Conservation (phyloP, 2,113 vertebrate species). For the Sinosuthora webbiana region DNA sequence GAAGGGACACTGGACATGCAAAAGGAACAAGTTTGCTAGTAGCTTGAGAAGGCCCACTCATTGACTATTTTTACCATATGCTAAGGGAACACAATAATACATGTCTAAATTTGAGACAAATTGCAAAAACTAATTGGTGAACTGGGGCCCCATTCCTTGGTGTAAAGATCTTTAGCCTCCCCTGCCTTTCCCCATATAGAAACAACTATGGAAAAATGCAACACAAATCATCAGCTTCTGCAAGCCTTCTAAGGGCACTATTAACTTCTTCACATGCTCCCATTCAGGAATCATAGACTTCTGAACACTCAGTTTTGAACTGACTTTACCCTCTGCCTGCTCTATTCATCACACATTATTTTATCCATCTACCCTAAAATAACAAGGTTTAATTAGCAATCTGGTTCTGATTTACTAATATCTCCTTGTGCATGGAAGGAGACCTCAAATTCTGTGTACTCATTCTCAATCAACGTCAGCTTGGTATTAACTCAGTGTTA, state of each 20-base stretch:
- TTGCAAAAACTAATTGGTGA: background rate
- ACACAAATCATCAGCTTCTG: background rate
- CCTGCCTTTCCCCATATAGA: background rate
- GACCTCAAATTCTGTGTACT: conserved; percentile 38
- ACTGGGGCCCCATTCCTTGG: background rate
- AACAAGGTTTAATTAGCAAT: conserved; percentile 39
- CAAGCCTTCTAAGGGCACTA: background rate
- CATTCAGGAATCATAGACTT: background rate
- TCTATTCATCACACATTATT: background rate
- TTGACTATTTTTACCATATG: background rate
- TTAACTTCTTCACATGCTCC: background rate
- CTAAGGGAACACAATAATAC: background rate
- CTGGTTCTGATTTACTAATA: conserved; percentile 45
- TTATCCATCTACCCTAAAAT: conserved; percentile 40
- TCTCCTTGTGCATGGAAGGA: conserved; percentile 35
- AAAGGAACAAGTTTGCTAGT: background rate
- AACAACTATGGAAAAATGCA: background rate
- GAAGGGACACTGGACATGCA: background rate
- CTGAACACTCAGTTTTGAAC: background rate
- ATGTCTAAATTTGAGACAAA: background rate
- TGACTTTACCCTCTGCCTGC: background rate
- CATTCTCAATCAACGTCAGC: conserved; percentile 32
- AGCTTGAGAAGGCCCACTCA: background rate
- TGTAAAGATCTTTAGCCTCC: background rate
- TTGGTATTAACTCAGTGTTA: conserved; percentile 45